Conservation (phyloP, 2,888 invertebrate genomes). For the Eremobia ochroleuca region DNA sequence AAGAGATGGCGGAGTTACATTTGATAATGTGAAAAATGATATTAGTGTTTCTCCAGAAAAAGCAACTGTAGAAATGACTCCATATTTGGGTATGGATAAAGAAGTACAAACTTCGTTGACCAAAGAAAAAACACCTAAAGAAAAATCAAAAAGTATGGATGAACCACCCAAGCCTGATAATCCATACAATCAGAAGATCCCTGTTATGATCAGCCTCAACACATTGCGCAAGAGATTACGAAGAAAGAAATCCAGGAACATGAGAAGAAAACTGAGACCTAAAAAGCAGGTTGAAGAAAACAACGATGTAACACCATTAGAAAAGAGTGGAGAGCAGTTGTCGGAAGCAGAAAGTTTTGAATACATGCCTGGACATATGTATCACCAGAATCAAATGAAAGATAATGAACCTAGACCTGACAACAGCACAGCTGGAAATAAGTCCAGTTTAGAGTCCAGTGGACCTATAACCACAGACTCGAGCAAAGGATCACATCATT, state of each 20-base stretch:
- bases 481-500: slow-evolving; percentile 83
- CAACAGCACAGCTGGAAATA: slow-evolving; percentile 79
- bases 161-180: slow-evolving; percentile 56
- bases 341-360: slow-evolving; percentile 93
- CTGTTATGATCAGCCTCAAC: slow-evolving; percentile 83
- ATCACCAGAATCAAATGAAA: slow-evolving; percentile 88
- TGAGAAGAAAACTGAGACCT: slow-evolving; percentile 72
- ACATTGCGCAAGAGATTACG: slow-evolving; percentile 79
- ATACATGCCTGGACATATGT: slow-evolving; percentile 91
- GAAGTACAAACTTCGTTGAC: slow-evolving; percentile 84
- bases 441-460: slow-evolving; percentile 88
- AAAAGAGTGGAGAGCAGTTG: slow-evolving; percentile 83
- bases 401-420: slow-evolving; percentile 69
- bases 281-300: slow-evolving; percentile 69
- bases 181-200: slow-evolving; percentile 73
- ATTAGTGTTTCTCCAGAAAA: slow-evolving; percentile 80
- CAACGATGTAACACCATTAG: slow-evolving; percentile 74
- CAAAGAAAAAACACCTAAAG: slow-evolving; percentile 55
- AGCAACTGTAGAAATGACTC: slow-evolving; percentile 66
- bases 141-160: slow-evolving; percentile 24
- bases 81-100: slow-evolving; percentile 78
- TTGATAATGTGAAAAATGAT: slow-evolving; percentile 79
- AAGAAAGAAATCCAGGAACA: slow-evolving; percentile 75
- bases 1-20: slow-evolving; percentile 80
- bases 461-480: slow-evolving; percentile 83